A percentile compares a stretch with the other conserved stretches of the same genome.
Conservation (phyloP, 2,797 vertebrate species). For the Anguilla anguilla region DNA sequence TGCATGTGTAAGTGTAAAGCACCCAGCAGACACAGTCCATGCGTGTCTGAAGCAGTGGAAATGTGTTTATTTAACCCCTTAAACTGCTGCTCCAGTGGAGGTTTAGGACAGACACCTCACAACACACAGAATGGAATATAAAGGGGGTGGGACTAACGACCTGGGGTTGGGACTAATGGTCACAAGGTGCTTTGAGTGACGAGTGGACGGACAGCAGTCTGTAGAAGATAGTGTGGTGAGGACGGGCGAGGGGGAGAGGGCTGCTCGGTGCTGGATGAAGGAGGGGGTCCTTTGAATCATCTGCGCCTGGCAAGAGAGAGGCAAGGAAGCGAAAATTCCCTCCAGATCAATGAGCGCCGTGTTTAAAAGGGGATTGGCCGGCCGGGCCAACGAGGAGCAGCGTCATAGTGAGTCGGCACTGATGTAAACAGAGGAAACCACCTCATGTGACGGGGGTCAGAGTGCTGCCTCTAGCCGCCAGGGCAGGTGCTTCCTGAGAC, state of each 20-base stretch:
- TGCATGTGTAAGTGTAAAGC: no score
- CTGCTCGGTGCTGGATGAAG: not conserved
- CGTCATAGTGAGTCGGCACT: not conserved
- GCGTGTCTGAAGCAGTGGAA: no score
- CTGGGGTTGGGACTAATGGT: no score
- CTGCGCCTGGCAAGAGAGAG: not conserved
- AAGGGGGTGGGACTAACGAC: no score
- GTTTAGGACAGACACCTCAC: not conserved
- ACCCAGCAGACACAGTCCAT: no score
- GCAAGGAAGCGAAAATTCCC: not conserved
- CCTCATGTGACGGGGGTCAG: constrained; percentile 13
- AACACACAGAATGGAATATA: not conserved
- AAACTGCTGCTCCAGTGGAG: not conserved
- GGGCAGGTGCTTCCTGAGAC: constrained; percentile 6
- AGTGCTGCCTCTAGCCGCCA: not conserved
- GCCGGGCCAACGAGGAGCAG: not conserved
- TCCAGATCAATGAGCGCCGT: not conserved
- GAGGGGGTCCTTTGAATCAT: not conserved
- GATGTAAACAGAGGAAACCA: constrained; percentile 8
- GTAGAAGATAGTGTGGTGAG: not conserved
- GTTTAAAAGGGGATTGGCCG: not conserved
- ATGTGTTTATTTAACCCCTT: no score
- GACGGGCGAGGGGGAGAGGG: no score
- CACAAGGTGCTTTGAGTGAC: not conserved
- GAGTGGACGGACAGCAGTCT: not conserved